Percentiles rank a stretch among this genome's conserved stretches.
phyloP scores from a whole-genome alignment of 2,113 vertebrate genomes.

The Canis aureus region DNA sequence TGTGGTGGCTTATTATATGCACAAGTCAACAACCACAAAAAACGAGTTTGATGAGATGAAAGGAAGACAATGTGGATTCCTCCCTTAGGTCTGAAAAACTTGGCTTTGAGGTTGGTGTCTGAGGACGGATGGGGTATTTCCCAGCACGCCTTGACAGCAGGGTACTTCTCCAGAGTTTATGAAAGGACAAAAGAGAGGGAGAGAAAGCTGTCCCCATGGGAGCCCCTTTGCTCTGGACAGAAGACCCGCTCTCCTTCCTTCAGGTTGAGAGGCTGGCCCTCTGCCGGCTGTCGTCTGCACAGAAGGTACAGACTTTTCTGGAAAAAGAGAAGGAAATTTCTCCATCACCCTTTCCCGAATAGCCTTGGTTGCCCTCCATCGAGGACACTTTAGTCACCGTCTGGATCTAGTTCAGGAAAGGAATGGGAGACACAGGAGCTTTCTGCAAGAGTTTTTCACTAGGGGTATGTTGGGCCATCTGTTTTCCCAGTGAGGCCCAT shows the following conservation, averaged over 20 bases:
- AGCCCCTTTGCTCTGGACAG: background rate
- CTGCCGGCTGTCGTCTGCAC: background rate
- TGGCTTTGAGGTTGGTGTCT: background rate
- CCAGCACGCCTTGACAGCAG: background rate
- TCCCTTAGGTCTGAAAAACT: conserved; percentile 16
- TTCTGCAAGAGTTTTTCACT: conserved; percentile 35
- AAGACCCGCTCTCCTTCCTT: background rate
- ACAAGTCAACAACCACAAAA: conserved; percentile 62
- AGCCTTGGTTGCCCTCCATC: conserved; percentile 42
- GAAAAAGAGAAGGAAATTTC: conserved; percentile 21
- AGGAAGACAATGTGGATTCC: background rate
- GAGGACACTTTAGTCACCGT: conserved; percentile 49
- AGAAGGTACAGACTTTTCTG: conserved; percentile 21
- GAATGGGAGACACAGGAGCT: background rate
- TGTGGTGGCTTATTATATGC: background rate
- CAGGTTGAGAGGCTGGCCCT: background rate
- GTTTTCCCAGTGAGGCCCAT: conserved; percentile 42
- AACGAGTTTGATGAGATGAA: conserved; percentile 64
- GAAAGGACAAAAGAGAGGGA: background rate
- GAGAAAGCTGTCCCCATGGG: background rate
- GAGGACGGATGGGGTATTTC: background rate
- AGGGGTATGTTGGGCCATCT: background rate
- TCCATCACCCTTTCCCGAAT: conserved; percentile 18
- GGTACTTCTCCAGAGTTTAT: background rate
- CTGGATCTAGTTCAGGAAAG: conserved; percentile 20